Evolutionary conservation across 2,888 invertebrate species (phyloP), one percentile per base, ranked within the genome.

Genomic region (Orchestes rusci): DNA sequence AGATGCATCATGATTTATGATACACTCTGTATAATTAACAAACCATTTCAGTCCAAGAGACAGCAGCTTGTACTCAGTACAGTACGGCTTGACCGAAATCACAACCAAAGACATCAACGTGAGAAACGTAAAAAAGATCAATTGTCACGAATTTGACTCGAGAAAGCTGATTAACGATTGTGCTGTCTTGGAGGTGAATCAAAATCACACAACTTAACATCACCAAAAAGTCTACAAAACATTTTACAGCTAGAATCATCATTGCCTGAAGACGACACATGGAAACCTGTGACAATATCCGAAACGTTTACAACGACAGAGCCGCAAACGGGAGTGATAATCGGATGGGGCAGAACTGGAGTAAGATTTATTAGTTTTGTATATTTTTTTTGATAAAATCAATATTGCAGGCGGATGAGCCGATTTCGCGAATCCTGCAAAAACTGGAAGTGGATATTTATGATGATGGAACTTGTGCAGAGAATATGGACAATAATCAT

Each of bases 261-360:
- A 5, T 33, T 58, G 28, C 58, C 58, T 7, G 20, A 49, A n/a
- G 54, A 52, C 8, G 55, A 46, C 3, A 51, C 48, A 15, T 57
- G 56, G 56, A 44, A 39, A 30, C 51, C 57, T 2, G 58, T 58
- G 1, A 48, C 48, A 28, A 28, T 58, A 8, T 30, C 57, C 2
- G 39, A 51, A 18, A 19, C 50, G 13, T 57, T 57, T 18, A 34
- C 36, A 2, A 44, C 55, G 2, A 36, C 34, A 16, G 38, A 53
- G 34, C 41, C 33, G 15, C 51, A 51, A 42, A 51, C 19, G 5
- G 58, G 58, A 7, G 42, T 41, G 3, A 58, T 58, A 18, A 57
- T 58, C 28, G 58, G 58, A 12, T 58, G 58, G 58, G 58, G 57
- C 4, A 51, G 45, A 48, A 35, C 54, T 17, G 53, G 31, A 13